phyloP scores from a whole-genome alignment of 1,140 invertebrate genomes.

The Bradysia coprophila region DNA sequence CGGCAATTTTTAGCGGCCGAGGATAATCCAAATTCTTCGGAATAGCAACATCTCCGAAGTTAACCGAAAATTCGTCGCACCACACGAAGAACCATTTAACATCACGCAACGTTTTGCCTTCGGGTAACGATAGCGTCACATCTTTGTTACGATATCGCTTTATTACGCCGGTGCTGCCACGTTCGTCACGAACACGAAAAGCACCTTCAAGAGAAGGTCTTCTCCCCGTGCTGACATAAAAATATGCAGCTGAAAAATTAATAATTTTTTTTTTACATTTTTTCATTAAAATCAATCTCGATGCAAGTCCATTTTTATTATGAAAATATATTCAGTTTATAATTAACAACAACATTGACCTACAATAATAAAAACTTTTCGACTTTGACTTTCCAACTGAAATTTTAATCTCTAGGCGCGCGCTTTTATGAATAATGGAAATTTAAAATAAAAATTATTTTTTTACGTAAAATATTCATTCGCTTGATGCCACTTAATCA shows the following conservation, averaged over 20 bases:
- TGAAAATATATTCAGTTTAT: too few species aligned
- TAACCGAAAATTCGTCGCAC: conserved; percentile 78
- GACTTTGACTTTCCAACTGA: too few species aligned
- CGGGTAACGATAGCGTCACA: conserved; percentile 67
- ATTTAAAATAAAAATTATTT: too few species aligned
- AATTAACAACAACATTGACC: too few species aligned
- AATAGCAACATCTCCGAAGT: conserved; percentile 75
- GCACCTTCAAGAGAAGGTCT: conserved; percentile 43
- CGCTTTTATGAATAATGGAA: too few species aligned
- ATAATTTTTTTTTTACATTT: too few species aligned
- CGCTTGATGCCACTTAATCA: too few species aligned
- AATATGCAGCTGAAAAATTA: conserved; percentile 55
- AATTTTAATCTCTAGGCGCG: too few species aligned
- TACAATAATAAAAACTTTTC: too few species aligned
- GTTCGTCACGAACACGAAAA: conserved; percentile 59
- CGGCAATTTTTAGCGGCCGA: conserved; percentile 56
- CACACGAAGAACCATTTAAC: conserved; percentile 77
- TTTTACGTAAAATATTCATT: too few species aligned
- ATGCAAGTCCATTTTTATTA: too few species aligned
- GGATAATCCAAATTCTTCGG: conserved; percentile 61
- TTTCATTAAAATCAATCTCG: too few species aligned
- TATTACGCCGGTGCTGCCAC: conserved; percentile 48
- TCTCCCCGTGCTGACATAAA: conserved; percentile 60
- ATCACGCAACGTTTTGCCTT: conserved; percentile 62
- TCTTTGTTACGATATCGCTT: conserved; percentile 58